Evolutionary conservation across 2,888 invertebrate genomes (phyloP).

Genomic region (Caenorhabditis parvicauda): DNA sequence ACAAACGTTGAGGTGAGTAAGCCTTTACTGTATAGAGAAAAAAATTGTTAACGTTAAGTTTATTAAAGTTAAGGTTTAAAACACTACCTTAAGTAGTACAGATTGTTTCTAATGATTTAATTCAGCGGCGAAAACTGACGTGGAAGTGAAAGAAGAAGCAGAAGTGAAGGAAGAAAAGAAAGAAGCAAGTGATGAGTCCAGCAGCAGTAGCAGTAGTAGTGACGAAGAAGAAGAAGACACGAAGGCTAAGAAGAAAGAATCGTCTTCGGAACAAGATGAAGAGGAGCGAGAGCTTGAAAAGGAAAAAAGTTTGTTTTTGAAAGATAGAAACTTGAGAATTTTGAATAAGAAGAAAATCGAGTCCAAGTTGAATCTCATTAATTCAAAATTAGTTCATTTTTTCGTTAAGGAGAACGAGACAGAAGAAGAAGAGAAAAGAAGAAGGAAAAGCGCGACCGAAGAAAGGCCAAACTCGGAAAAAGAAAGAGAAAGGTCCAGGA

Average conservation of each 20-base stretch:
- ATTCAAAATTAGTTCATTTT: too few relatives aligned
- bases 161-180: slow-evolving; percentile 12
- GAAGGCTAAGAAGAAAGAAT: slow-evolving; percentile 9
- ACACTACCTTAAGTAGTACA: too few relatives aligned
- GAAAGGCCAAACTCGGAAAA: slow-evolving; percentile 52
- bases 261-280: slow-evolving; percentile 14
- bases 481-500: slow-evolving; percentile 18
- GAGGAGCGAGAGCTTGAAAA: slow-evolving; percentile 18
- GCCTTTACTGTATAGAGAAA: too few relatives aligned
- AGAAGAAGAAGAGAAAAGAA: slow-evolving; percentile 48
- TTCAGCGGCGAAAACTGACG: too few relatives aligned
- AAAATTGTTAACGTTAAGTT: too few relatives aligned
- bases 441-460: slow-evolving; percentile 45
- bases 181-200: too few relatives aligned
- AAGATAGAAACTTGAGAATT: neutral
- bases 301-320: slow-evolving; percentile 14
- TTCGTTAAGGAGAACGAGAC: slow-evolving; percentile 28
- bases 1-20: too few relatives aligned
- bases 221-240: slow-evolving; percentile 18
- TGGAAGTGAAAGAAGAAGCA: slow-evolving; percentile 20
- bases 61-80: too few relatives aligned
- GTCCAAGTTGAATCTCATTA: too few relatives aligned
- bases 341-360: neutral
- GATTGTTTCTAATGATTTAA: too few relatives aligned
- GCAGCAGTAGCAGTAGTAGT: too few relatives aligned